Evolutionary conservation across 2,113 vertebrate genomes (phyloP), one percentile per base, ranked within the genome.

Genomic region (Lagopus leucura): DNA sequence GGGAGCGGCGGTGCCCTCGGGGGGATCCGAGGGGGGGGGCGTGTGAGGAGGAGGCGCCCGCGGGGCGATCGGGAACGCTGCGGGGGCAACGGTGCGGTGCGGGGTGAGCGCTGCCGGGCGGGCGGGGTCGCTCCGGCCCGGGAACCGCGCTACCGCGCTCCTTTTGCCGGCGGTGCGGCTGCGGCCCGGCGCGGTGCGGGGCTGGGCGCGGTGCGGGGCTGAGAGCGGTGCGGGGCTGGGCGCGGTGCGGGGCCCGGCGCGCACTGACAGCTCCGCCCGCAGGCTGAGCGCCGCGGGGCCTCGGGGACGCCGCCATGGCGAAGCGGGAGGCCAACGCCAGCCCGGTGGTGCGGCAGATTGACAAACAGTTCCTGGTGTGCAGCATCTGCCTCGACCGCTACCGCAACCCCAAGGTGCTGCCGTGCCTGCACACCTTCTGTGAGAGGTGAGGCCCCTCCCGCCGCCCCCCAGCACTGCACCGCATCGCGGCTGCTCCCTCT

Each of bases 281-380:
- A 55, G 52, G 52, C 52, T 55, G 52, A 55, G 52, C 52, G 52
- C 52, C 64, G 64, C 13, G 40, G 64, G 63, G 60, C 75, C 22
- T 32, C 8, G 61, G 77, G 78, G 54, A 96, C 89, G 74, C 93
- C 87, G 92, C 96, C 70, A 99, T 99, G 99, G 98, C 98, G 8
- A 98, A 98, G 91, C 98, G 97, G 1, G 98, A 98, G 87, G 97
- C 98, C 57, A 98, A 97, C 93, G 95, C 98, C 94, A 99, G 99
- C 96, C 98, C 99, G 5, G 99, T 99, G 96, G 98, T 99, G 82
- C 98, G 98, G 93, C 99, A 99, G 93, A 99, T 99, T 97, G 99
- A 99, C 98, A 99, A 99, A 82, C 99, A 99, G 97, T 99, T 99
- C 94, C 98, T 99, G 96, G 98, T 99, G 73, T 99, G 99, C 98